A percentile compares a stretch with the other conserved stretches of the same genome.
These are phyloP conservation scores for Bombus vancouverensis DNA, from an alignment of 1,140 invertebrate genomes.

Conservation along the genomic window DNA sequence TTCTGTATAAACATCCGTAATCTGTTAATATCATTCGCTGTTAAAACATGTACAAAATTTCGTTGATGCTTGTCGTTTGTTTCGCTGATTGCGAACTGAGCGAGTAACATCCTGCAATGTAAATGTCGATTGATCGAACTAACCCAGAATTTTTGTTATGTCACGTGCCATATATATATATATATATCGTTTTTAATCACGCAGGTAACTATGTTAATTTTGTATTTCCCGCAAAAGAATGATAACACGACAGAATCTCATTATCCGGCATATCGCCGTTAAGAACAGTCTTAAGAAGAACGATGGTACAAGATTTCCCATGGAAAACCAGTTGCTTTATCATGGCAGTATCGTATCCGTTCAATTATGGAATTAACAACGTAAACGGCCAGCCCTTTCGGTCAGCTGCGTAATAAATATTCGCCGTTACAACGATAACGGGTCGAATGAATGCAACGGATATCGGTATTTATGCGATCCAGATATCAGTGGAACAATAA, in stretches of 20 bases:
- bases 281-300: neutral
- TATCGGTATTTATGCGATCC: conserved; percentile 70
- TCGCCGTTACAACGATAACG: conserved; percentile 64
- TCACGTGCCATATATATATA: too few species aligned
- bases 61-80: too few species aligned
- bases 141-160: too few species aligned
- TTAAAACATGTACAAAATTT: too few species aligned
- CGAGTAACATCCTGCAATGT: too few species aligned
- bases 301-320: neutral
- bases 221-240: neutral
- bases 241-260: neutral
- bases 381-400: conserved; percentile 57
- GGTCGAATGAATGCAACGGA: conserved; percentile 69
- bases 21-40: too few species aligned
- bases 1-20: too few species aligned
- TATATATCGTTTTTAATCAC: neutral
- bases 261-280: too few species aligned
- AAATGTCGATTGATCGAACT: too few species aligned
- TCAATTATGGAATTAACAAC: conserved; percentile 70
- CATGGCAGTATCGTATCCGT: conserved; percentile 46
- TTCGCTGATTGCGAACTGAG: too few species aligned
- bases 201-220: neutral
- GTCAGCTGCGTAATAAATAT: conserved; percentile 66
- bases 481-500: conserved; percentile 70
- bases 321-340: conserved; percentile 27